Base-by-base conservation (phyloP, 2,888 invertebrate genomes). In the Folsomia candida region DNA sequence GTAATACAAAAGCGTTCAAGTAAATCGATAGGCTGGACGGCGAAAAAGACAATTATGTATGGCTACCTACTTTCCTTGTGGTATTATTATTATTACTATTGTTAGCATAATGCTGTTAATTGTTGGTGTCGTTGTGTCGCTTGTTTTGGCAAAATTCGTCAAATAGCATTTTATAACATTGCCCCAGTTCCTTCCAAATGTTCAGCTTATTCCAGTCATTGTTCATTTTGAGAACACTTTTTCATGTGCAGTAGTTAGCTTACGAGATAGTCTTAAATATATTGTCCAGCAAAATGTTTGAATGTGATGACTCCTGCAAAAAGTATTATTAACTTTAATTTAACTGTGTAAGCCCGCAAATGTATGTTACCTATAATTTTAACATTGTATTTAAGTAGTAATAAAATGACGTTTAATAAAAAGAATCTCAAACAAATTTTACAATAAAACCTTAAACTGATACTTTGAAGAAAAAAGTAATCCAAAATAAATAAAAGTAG, bases 261-360 rank as follows among this genome's bases (percentile, higher is more conserved):
- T 37, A 37, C 37, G 14, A 14, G 6, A 37, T 37, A 37, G 37
- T 9, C 4, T 37, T 9, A 37, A 37, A 37, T 37, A 37, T 37
- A n/a, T n/a, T n/a, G n/a, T n/a, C n/a, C n/a, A n/a, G n/a, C 14
- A 37, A 9, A 37, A 37, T 9, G 37, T 37, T 54, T 18, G 20
- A 54, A 54, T 54, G 54, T 54, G 54, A 54, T 54, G 54, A 54
- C 54, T 54, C 6, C 20, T 54, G 20, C 54, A 54, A 54, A 37
- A 54, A 54, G 54, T 54, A 54, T 54, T 54, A 54, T 54, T 54
- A 54, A 6, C 54, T 54, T 54, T 54, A 54, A 54, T 54, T 37
- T 37, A 37, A 4, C 54, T 22, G n/a, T 4, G 20, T 54, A 54
- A 54, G n/a, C 22, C 54, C 54, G 54, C 54, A 54, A 54, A 54